These are phyloP conservation scores for Drosophila austrosaltans DNA, from an alignment of 2,888 invertebrate genomes.

Conservation along the genomic window DNA sequence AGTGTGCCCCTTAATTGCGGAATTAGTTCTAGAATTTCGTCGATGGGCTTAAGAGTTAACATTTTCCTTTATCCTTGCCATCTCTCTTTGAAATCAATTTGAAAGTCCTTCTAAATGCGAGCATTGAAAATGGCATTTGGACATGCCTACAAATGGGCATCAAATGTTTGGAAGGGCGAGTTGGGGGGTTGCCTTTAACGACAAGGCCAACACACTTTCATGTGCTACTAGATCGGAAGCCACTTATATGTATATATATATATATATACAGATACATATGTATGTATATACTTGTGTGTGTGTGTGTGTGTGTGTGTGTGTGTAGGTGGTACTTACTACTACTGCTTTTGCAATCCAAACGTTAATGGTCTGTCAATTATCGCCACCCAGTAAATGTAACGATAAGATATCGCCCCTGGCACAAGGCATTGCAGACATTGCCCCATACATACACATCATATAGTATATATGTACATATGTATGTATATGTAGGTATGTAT, in stretches of 20 bases:
- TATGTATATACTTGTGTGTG: not conserved
- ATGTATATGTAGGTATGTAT: conserved; percentile 9
- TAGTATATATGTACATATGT: conserved; percentile 10
- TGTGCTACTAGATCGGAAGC: conserved; percentile 5
- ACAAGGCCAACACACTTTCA: conserved; percentile 19
- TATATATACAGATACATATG: not conserved
- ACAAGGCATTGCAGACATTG: conserved; percentile 48
- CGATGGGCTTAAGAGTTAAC: conserved; percentile 1
- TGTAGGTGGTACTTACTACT: conserved; percentile 52
- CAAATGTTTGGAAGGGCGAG: not conserved
- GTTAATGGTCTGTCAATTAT: conserved; percentile 78
- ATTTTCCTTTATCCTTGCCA: not conserved
- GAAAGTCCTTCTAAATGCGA: not conserved
- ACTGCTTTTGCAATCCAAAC: conserved; percentile 73
- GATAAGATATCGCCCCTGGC: conserved; percentile 73
- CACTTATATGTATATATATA: not conserved
- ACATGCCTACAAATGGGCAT: conserved; percentile 13
- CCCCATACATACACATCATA: conserved; percentile 10
- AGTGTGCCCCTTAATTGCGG: no score
- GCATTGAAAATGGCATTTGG: conserved; percentile 3
- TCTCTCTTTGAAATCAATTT: conserved; percentile 7
- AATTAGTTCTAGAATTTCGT: no score
- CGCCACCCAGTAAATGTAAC: conserved; percentile 78
- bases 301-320: not conserved
- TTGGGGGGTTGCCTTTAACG: conserved; percentile 1